Base-by-base conservation (phyloP, 2,888 invertebrate genomes). In the Malthinus seriepunctatus region DNA sequence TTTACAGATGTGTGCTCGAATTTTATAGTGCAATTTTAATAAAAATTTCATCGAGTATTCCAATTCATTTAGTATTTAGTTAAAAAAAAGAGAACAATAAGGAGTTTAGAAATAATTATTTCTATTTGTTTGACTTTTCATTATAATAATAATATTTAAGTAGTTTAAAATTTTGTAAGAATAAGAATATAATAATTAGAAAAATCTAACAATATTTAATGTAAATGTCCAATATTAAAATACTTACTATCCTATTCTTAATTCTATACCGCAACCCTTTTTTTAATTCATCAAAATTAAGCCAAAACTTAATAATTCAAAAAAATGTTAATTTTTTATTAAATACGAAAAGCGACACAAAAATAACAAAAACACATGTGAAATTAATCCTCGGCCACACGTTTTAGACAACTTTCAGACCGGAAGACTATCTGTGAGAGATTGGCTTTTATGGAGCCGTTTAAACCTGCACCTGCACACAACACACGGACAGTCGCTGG, bases 181-280 rank as follows among this genome's bases (percentile, higher is more conserved):
- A 55, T 46, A 54, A 59, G 38, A 45, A 55, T 53, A 58, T 53
- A 53, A 58, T 53, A 49, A 52, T 61, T 57, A 57, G 61, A 61
- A 61, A 60, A 56, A 44, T 51, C 44, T 59, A 59, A 59, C 50
- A 60, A 51, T 58, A 58, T 48, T 53, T 37, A 56, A 60, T 61
- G 61, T 61, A 61, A 61, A 61, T 57, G 57, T 61, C 54, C 51
- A 54, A 53, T 61, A 57, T 57, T 61, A 61, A 61, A 61, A 61
- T 61, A 61, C 57, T 55, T 51, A 54, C 56, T 62, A 62, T 55
- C 58, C 51, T 62, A 62, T 50, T 51, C 54, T 58, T 62, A 58
- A 51, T 44, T 55, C 54, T 62, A 62, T 38, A 62, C 62, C 62
- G 62, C 62, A 62, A 62, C 62, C 62, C 51, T 51, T 54, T 54